phyloP scores from a whole-genome alignment of 2,113 vertebrate species.

The Furnarius figulus region DNA sequence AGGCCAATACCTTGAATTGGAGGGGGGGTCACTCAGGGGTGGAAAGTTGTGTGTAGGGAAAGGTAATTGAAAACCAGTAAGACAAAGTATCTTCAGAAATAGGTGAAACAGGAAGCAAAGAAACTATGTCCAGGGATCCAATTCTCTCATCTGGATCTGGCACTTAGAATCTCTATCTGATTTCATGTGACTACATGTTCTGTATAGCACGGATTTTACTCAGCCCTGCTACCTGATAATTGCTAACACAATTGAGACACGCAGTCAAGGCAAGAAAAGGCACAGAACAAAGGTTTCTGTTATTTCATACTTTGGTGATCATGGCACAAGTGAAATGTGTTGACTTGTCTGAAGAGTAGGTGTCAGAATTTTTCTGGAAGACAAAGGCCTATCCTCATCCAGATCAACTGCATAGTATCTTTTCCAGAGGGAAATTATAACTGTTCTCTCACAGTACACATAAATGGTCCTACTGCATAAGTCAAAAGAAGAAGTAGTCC shows the following conservation, averaged over 20 bases:
- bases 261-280: neutral
- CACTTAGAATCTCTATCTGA: neutral
- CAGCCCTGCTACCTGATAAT: neutral
- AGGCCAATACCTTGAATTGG: neutral
- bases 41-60: neutral
- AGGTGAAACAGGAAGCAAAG: neutral
- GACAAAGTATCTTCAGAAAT: neutral
- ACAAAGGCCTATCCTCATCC: neutral
- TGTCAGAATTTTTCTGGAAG: neutral
- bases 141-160: neutral
- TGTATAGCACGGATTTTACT: neutral
- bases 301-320: neutral
- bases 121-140: neutral
- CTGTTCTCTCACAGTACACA: neutral
- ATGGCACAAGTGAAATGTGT: neutral
- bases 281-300: neutral
- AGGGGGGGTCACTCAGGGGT: rapidly evolving
- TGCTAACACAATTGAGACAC: neutral
- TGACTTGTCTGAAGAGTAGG: neutral
- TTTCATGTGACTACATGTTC: neutral
- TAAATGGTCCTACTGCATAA: rapidly evolving
- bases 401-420: neutral
- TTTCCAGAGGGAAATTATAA: neutral
- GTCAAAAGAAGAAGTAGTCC: neutral
- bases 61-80: neutral